Percentiles rank a stretch among this genome's conserved stretches.
These are phyloP conservation scores for Harpagoxenus sublaevis DNA, from an alignment of 2,888 invertebrate species.

Conservation along the genomic window DNA sequence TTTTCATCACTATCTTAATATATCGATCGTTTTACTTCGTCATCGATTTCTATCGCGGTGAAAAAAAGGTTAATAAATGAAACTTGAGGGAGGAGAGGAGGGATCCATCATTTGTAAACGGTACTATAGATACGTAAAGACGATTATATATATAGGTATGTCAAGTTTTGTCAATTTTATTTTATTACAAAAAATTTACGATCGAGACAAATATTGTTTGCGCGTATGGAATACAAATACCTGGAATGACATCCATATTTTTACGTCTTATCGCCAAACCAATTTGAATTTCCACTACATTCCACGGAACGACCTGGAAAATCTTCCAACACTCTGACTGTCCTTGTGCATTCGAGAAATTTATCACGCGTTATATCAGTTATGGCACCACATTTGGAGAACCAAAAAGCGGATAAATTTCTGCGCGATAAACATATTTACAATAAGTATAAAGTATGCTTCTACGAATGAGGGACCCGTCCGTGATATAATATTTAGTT, in stretches of 20 bases:
- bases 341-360: slow-evolving; percentile 18
- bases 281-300: slow-evolving; percentile 43
- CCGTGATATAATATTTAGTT: background rate
- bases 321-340: slow-evolving; percentile 12
- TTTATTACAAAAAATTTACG: slow-evolving; percentile 17
- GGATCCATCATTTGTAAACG: slow-evolving; percentile 6
- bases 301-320: slow-evolving; percentile 32
- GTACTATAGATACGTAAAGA: background rate
- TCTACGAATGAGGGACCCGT: background rate
- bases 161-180: background rate
- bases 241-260: slow-evolving; percentile 18
- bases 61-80: slow-evolving; percentile 14
- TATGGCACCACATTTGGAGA: slow-evolving; percentile 15
- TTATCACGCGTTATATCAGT: slow-evolving; percentile 35
- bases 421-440: background rate
- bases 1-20: background rate
- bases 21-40: background rate
- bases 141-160: background rate
- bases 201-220: background rate
- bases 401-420: slow-evolving; percentile 3
- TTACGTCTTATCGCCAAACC: slow-evolving; percentile 1
- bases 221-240: background rate
- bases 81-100: background rate
- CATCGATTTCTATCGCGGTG: background rate
- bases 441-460: background rate